These are phyloP conservation scores for Phrynosoma blainvillii DNA, from an alignment of 2,113 vertebrate genomes.

Conservation along the genomic window DNA sequence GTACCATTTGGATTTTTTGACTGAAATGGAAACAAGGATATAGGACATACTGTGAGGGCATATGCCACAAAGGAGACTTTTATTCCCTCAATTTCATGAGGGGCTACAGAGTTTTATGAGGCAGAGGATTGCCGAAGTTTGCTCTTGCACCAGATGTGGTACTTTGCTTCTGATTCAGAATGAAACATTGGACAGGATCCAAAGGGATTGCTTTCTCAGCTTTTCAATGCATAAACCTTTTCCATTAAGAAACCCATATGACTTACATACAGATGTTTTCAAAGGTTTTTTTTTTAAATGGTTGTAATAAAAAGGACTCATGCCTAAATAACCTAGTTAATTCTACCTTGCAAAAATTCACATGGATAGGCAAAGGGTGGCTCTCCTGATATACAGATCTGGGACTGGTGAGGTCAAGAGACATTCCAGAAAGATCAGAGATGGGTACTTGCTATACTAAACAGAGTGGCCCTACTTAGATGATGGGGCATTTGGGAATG, in stretches of 20 bases:
- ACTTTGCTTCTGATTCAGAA: conserved; percentile 72
- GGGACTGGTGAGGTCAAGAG: background rate
- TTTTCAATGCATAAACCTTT: conserved; percentile 60
- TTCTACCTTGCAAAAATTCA: background rate
- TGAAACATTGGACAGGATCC: conserved; percentile 70
- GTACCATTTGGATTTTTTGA: conserved; percentile 35
- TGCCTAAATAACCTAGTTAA: background rate
- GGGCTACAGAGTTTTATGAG: conserved; percentile 54
- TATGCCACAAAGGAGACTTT: background rate
- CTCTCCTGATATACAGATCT: background rate
- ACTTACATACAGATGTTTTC: conserved; percentile 59
- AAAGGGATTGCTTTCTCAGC: conserved; percentile 69
- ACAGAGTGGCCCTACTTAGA: no score
- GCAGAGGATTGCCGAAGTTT: conserved; percentile 68
- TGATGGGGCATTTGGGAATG: background rate
- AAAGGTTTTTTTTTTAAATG: background rate
- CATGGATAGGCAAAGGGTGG: background rate
- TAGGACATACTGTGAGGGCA: conserved; percentile 33
- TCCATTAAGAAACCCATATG: conserved; percentile 49
- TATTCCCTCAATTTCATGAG: conserved; percentile 37
- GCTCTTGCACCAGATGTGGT: conserved; percentile 66
- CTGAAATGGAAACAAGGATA: conserved; percentile 43
- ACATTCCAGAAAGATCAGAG: background rate
- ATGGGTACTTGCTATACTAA: no score
- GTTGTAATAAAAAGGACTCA: background rate